Base-by-base conservation (phyloP, 2,113 vertebrate species). In the Poicephalus meyeri region DNA sequence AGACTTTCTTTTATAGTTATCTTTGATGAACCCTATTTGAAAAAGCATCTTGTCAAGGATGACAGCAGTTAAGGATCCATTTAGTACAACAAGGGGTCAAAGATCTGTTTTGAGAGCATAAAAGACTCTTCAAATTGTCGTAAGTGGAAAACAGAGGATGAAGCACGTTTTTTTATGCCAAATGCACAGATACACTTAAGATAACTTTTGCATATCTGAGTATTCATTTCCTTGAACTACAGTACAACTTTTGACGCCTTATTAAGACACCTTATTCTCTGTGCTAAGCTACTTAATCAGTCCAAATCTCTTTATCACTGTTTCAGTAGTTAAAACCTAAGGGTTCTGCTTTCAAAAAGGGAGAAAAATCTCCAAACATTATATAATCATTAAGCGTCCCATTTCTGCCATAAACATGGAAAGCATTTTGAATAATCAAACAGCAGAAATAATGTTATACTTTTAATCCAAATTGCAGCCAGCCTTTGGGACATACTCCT, bases 391-490 rank as follows among this genome's bases (percentile, higher is more conserved):
- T 23, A 86, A 61, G 26, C 61, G 7, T 52, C 33, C 1, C 28
- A 56, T 88, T 91, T 68, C 42, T 71, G 18, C 52, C 56, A 60
- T 41, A 80, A 80, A n/a, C 25, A 86, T 7, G 7, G n/a, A 72
- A 84, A 35, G 39, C 17, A 66, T 86, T 87, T 88, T 68, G 60
- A 94, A 71, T 28, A 84, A 89, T 41, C 12, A 70, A 93, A 63
- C 4, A 81, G 26, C 9, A 89, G 20, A 65, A 72, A 79, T 76
- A 87, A 29, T 5, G 6, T 53, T 81, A 97, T 97, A 99, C 99
- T 99, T 99, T 99, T 90, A 98, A 98, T 97, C 98, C 98, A 83
- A 99, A 99, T 95, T 98, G 99, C 5, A 99, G 95, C 99, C 99
- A 99, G 89, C 98, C 98, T 93, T 98, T 98, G 8, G 99, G 99